A percentile compares a stretch with the other conserved stretches of the same genome.
Conservation (phyloP, 2,797 vertebrate genomes). For the Melanotaenia boesemani region DNA sequence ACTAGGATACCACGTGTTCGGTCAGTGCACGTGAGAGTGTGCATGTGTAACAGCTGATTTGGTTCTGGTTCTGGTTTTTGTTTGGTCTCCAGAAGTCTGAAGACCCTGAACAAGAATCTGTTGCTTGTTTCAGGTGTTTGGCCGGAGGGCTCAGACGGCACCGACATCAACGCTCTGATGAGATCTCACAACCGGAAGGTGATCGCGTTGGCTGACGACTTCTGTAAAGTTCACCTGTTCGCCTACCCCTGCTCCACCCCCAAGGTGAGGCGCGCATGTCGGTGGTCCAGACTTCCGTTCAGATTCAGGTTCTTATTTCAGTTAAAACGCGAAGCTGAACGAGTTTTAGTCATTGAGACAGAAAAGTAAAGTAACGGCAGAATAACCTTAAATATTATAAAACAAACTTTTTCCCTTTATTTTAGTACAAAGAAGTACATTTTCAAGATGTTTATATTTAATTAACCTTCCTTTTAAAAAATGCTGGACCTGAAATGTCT, state of each 20-base stretch:
- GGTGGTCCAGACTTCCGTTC: too few species aligned
- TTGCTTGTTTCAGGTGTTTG: constrained; percentile 88
- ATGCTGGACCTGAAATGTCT: too few species aligned
- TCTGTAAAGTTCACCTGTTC: constrained; percentile 98
- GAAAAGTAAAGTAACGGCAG: too few species aligned
- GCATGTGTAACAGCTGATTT: not conserved
- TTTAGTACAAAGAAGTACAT: too few species aligned
- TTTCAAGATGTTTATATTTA: too few species aligned
- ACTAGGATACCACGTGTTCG: constrained; percentile 97
- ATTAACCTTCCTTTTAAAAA: too few species aligned
- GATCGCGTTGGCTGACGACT: constrained; percentile 96
- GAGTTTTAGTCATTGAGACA: too few species aligned
- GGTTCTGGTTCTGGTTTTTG: not conserved
- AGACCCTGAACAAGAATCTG: not conserved
- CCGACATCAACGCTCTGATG: constrained; percentile 96
- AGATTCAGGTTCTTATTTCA: too few species aligned
- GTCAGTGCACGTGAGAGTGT: constrained; percentile 74
- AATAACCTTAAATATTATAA: too few species aligned
- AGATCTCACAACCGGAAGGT: constrained; percentile 94
- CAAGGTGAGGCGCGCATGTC: constrained; percentile 83
- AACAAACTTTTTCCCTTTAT: too few species aligned
- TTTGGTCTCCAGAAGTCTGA: not conserved
- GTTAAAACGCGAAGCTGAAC: too few species aligned
- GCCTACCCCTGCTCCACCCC: constrained; percentile 94
- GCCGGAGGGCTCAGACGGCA: constrained; percentile 98